A percentile compares a stretch with the other conserved stretches of the same genome.
Conservation (phyloP, 2,888 invertebrate genomes). For the Syrphus vitripennis region DNA sequence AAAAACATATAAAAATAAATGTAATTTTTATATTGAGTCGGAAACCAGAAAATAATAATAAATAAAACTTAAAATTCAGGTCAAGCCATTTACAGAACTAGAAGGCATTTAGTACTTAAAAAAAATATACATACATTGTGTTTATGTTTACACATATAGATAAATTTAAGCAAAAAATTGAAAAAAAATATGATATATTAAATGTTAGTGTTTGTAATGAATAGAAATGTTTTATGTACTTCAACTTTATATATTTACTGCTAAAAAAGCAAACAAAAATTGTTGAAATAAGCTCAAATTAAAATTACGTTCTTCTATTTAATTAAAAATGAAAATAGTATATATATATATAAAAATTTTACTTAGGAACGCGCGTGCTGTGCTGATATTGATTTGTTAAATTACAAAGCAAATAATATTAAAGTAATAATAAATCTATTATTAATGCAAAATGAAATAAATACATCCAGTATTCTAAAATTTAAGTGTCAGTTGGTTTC, state of each 20-base stretch:
- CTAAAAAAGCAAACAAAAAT: neutral
- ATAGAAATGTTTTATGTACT: constrained; percentile 34
- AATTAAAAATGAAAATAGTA: neutral
- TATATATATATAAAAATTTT: constrained; percentile 21
- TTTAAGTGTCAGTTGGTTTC: constrained; percentile 37
- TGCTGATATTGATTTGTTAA: constrained; percentile 7
- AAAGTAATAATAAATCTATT: neutral
- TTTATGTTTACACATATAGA: constrained; percentile 53
- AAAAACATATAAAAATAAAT: constrained; percentile 9
- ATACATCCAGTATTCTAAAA: constrained; percentile 9
- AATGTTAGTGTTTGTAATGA: constrained; percentile 31
- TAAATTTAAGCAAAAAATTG: neutral
- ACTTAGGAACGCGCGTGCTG: constrained; percentile 1
- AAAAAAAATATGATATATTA: neutral
- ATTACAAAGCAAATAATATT: neutral
- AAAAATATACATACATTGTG: constrained; percentile 39
- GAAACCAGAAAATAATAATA: constrained; percentile 43
- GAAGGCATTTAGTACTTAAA: constrained; percentile 32
- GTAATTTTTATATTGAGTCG: constrained; percentile 48
- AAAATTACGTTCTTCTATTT: neutral
- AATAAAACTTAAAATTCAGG: constrained; percentile 45
- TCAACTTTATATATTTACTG: constrained; percentile 26
- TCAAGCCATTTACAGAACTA: constrained; percentile 29
- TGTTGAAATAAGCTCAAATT: constrained; percentile 25
- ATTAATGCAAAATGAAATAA: neutral